These are phyloP conservation scores for Cancer borealis DNA, from an alignment of 2,888 invertebrate genomes.

Conservation along the genomic window DNA sequence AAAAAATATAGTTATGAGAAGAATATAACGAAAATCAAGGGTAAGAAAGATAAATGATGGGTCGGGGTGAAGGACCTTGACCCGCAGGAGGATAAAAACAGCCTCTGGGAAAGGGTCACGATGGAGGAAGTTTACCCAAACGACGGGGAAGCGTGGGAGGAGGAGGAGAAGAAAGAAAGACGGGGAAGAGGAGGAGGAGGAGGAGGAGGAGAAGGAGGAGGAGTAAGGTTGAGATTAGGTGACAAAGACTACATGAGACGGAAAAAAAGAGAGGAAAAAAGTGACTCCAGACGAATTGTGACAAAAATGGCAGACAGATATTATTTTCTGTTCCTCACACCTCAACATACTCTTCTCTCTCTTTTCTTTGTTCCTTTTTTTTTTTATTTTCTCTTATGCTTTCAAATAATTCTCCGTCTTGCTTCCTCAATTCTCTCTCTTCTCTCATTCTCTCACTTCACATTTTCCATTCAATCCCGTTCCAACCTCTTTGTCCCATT, in stretches of 20 bases:
- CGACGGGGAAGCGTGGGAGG: not conserved
- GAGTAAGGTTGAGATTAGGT: not conserved
- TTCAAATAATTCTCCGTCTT: not conserved
- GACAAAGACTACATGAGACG: not conserved
- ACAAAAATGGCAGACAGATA: not conserved
- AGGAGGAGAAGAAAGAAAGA: not conserved
- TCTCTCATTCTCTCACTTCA: not conserved
- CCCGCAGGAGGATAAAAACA: not conserved
- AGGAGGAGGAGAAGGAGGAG: not conserved
- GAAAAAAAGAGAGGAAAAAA: not conserved
- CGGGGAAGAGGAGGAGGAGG: not conserved
- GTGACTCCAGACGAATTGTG: not conserved
- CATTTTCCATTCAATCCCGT: not conserved
- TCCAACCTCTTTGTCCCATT: not conserved
- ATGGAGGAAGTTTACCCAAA: not conserved
- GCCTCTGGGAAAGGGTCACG: slow-evolving; percentile 9
- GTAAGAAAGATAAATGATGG: slow-evolving; percentile 11
- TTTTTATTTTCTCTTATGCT: not conserved
- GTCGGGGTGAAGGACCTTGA: not conserved
- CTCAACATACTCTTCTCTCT: not conserved
- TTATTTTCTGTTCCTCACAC: not conserved
- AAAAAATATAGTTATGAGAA: not conserved
- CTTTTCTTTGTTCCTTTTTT: not conserved
- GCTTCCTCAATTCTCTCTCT: not conserved
- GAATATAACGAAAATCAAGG: not conserved